Evolutionary conservation across 2,797 vertebrate genomes (phyloP).

Genomic region (Acanthurus leucopareius): DNA sequence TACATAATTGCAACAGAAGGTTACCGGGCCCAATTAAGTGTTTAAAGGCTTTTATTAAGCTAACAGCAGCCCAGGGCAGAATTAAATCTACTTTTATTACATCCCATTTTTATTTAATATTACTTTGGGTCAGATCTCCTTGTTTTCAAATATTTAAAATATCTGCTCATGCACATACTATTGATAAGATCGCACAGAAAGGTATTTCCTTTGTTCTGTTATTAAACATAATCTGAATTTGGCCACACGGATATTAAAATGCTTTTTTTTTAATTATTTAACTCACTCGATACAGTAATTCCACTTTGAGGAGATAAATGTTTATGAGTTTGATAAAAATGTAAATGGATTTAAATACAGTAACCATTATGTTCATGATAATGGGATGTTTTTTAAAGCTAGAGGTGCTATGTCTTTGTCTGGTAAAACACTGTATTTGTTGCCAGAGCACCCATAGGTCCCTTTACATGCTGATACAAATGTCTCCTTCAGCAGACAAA

Average conservation of each 20-base stretch:
- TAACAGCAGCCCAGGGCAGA: slow-evolving; percentile 21
- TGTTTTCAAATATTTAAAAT: neutral
- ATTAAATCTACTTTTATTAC: slow-evolving; percentile 24
- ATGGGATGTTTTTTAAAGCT: neutral
- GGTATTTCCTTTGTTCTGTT: slow-evolving; percentile 9
- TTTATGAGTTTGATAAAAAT: slow-evolving; percentile 33
- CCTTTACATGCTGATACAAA: slow-evolving; percentile 55
- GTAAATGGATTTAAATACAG: slow-evolving; percentile 20
- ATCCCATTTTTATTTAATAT: slow-evolving; percentile 19
- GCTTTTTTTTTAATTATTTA: neutral
- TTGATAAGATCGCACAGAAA: neutral
- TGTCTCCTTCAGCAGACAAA: slow-evolving; percentile 57
- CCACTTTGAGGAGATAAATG: slow-evolving; percentile 20
- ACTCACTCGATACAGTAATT: slow-evolving; percentile 1
- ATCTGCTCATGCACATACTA: neutral
- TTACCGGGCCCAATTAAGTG: slow-evolving; percentile 4
- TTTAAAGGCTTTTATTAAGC: slow-evolving; percentile 9
- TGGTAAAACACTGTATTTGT: slow-evolving; percentile 1
- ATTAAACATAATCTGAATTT: slow-evolving; percentile 1
- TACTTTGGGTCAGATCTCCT: neutral
- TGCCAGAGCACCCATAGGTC: slow-evolving; percentile 12
- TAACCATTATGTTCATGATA: slow-evolving; percentile 6
- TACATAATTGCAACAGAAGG: slow-evolving; percentile 2
- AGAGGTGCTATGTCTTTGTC: slow-evolving; percentile 24
- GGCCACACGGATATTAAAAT: slow-evolving; percentile 1